Conservation (phyloP, 2,888 invertebrate genomes). For the Bombylius discolor region DNA sequence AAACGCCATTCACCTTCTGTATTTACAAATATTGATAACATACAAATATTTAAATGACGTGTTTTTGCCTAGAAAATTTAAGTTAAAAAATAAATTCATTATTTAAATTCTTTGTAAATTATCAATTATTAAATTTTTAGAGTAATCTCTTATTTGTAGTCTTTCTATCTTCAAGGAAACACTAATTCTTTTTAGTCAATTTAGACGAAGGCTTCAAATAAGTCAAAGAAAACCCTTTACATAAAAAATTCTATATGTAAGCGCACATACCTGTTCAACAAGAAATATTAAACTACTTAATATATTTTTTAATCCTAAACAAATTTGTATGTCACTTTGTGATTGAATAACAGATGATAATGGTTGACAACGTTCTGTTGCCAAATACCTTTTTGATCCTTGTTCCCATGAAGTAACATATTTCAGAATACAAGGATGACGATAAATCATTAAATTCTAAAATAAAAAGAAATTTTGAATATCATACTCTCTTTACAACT, state of each 20-base stretch:
- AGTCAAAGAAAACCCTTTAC: too few species aligned
- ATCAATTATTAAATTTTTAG: not conserved
- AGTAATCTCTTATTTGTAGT: too few species aligned
- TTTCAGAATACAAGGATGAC: slow-evolving; percentile 75
- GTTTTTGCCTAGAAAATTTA: slow-evolving; percentile 44
- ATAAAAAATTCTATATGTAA: too few species aligned
- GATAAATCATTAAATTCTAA: slow-evolving; percentile 71
- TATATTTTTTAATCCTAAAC: slow-evolving; percentile 69
- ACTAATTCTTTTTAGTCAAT: too few species aligned
- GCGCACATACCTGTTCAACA: slow-evolving; percentile 51
- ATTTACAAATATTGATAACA: slow-evolving; percentile 67
- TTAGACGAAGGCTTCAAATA: too few species aligned
- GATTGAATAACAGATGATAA: slow-evolving; percentile 49
- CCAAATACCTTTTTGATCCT: slow-evolving; percentile 59
- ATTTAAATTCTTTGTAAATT: too few species aligned
- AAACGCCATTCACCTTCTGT: slow-evolving; percentile 79
- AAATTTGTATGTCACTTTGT: slow-evolving; percentile 66
- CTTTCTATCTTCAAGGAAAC: too few species aligned
- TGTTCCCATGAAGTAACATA: slow-evolving; percentile 72
- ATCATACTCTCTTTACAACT: too few species aligned
- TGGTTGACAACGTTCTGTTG: slow-evolving; percentile 71
- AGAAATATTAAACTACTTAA: slow-evolving; percentile 70
- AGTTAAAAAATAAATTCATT: not conserved
- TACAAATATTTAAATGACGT: slow-evolving; percentile 74
- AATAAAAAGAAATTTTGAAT: slow-evolving; percentile 16